Evolutionary conservation across 2,113 vertebrate genomes (phyloP).

Genomic region (Gobiocypris rarus): DNA sequence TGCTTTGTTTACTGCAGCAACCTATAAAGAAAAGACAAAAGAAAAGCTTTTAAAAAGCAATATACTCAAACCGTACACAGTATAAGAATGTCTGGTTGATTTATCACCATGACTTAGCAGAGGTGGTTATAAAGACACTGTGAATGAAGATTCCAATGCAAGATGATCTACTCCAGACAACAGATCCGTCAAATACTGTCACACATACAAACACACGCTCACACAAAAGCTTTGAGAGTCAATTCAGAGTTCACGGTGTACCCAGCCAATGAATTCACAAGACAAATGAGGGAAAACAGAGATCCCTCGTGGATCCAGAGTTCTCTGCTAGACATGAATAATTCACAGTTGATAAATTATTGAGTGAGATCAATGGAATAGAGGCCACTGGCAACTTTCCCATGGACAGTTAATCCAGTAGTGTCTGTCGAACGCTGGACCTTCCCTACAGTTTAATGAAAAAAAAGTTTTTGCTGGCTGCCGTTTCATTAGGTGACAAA

Average conservation of each 20-base stretch:
- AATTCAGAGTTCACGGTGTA: slow-evolving; percentile 58
- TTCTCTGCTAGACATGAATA: slow-evolving; percentile 77
- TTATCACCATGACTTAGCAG: slow-evolving; percentile 35
- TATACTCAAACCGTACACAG: background rate
- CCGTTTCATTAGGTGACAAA: background rate
- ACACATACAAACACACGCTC: slow-evolving; percentile 9
- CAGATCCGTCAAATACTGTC: slow-evolving; percentile 19
- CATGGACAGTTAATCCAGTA: slow-evolving; percentile 38
- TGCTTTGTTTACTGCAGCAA: slow-evolving; percentile 87
- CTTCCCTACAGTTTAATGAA: background rate
- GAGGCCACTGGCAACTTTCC: slow-evolving; percentile 60
- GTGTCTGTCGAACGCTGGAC: slow-evolving; percentile 12
- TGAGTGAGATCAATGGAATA: slow-evolving; percentile 70
- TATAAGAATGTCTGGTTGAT: background rate
- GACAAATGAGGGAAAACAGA: slow-evolving; percentile 73
- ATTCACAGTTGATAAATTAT: slow-evolving; percentile 75
- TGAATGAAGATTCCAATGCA: slow-evolving; percentile 31
- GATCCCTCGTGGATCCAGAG: slow-evolving; percentile 67
- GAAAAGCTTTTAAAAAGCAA: background rate
- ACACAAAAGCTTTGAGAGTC: background rate
- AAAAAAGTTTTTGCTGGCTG: background rate
- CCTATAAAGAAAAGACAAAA: slow-evolving; percentile 69
- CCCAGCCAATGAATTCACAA: slow-evolving; percentile 72
- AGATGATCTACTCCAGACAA: slow-evolving; percentile 38
- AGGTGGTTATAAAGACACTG: background rate